Percentiles rank a stretch among this genome's conserved stretches.
Conservation (phyloP, 2,888 invertebrate species). For the Hedya salicella region DNA sequence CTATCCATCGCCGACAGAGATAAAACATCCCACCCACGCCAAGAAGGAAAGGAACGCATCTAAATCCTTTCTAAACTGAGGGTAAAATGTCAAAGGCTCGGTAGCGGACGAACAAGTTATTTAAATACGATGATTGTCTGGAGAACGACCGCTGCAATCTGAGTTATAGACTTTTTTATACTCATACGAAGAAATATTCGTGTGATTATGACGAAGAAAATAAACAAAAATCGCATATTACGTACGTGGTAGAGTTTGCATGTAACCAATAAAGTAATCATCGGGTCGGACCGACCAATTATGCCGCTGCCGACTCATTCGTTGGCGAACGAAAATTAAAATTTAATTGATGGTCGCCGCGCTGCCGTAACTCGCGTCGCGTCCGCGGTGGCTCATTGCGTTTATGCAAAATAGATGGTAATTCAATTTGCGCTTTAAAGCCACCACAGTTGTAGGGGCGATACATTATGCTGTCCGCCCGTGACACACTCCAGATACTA, state of each 20-base stretch:
- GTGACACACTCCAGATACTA: constrained; percentile 33
- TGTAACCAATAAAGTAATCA: constrained; percentile 82
- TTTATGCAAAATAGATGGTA: constrained; percentile 78
- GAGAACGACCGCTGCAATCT: constrained; percentile 50
- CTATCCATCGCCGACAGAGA: constrained; percentile 62
- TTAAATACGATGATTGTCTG: constrained; percentile 72
- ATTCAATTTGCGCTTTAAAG: constrained; percentile 75
- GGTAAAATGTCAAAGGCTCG: constrained; percentile 73
- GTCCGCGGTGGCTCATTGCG: constrained; percentile 57
- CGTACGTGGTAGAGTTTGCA: constrained; percentile 61
- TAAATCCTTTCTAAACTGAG: constrained; percentile 61
- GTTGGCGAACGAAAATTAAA: constrained; percentile 77
- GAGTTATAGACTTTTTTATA: constrained; percentile 18
- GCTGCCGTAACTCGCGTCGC: constrained; percentile 58
- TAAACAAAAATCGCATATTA: constrained; percentile 66
- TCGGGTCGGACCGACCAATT: constrained; percentile 74
- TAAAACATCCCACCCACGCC: constrained; percentile 53
- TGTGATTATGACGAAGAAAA: constrained; percentile 56
- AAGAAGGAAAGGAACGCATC: constrained; percentile 63
- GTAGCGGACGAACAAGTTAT: constrained; percentile 81
- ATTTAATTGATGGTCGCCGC: constrained; percentile 72
- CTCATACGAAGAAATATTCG: constrained; percentile 53
- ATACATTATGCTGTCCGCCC: constrained; percentile 37
- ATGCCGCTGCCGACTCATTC: constrained; percentile 70
- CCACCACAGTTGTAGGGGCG: constrained; percentile 48